Base-by-base conservation (phyloP, 2,797 vertebrate species). In the Taenioides sp. region DNA sequence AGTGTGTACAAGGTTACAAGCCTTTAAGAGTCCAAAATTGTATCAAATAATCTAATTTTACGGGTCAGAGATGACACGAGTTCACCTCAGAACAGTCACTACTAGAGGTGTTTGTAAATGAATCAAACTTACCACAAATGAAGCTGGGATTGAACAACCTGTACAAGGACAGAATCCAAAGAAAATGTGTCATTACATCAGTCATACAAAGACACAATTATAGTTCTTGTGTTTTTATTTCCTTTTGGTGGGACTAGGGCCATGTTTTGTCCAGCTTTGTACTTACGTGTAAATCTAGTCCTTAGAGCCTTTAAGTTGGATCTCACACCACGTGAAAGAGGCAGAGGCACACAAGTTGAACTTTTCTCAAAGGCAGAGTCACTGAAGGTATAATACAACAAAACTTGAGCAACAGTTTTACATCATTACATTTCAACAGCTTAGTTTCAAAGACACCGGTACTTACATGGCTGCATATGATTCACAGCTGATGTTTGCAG, bases 401-500 rank as follows among this genome's bases (percentile, higher is more conserved):
- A 65, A 43, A 43, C n/a, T 43, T 64, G 62, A 64, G 37, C 34
- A 43, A 14, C 10, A 43, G 62, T 64, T 72, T 64, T 54, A 49
- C n/a, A 16, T 54, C 3, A 12, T 14, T 5, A 40, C 40, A n/a
- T 34, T 27, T 72, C 12, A 18, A 10, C 20, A 40, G 65, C 18
- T 55, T 34, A 16, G 64, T 27, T 17, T 22, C 2, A 74, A n/a
- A 76, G 22, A 50, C 22, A 27, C 59, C 7, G 5, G 49, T 25
- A 72, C 86, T 77, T 78, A 88, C 88, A 88, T 86, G 14, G 73
- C 74, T 52, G 37, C 1, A 34, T 82, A 86, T 58, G 77, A 84
- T 50, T 22, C 54, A 65, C 86, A 88, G 77, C 61, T 84, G 76
- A 81, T 80, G 78, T 84, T 31, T 31, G 28, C 28, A 31, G 28